Base-by-base conservation (phyloP, 2,888 invertebrate genomes). In the Drosophila recens region DNA sequence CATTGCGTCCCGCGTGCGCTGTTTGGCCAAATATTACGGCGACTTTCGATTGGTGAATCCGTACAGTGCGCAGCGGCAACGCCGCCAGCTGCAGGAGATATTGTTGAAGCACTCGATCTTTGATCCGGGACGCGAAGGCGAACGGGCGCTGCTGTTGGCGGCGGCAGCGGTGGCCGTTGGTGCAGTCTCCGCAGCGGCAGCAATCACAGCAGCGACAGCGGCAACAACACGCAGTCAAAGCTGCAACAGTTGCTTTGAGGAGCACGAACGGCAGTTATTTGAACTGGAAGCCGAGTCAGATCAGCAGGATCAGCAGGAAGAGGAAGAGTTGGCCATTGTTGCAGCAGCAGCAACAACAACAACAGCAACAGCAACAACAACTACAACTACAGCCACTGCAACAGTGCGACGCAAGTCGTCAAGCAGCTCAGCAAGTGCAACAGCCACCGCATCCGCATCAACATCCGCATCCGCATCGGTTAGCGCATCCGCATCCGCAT, bases 1-100 rank as follows among this genome's bases (percentile, higher is more conserved):
- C 56, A 93, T 93, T 79, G 92, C 93, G 27, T 90, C 92, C 8
- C 90, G 92, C 3, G 90, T 93, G 20, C 92, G 92, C 15, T 86
- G 89, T 38, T 76, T 93, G 56, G 90, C 92, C 61, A 90, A 91
- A 67, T 79, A 90, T 45, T 92, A 91, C 87, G 90, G 87, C 40
- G 90, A 91, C 57, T 91, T 91, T 27, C 91, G 82, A 9, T 67
- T 92, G 65, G 82, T 89, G 54, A 92, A 92, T 87, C 92, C 92
- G 11, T 92, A 92, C 68, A 92, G 91, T 69, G 90, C 88, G 8
- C 86, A 90, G 33, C 90, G 91, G 42, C 92, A 91, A 56, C 90
- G 91, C 5, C 87, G 90, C 4, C 91, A 91, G 34, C 65, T 91
- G 67, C 90, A 91, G 69, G 91, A 91, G 72, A 91, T 91, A 34